These are phyloP conservation scores for Smutsia temminckii DNA, from an alignment of 2,797 vertebrate genomes.

Conservation along the genomic window DNA sequence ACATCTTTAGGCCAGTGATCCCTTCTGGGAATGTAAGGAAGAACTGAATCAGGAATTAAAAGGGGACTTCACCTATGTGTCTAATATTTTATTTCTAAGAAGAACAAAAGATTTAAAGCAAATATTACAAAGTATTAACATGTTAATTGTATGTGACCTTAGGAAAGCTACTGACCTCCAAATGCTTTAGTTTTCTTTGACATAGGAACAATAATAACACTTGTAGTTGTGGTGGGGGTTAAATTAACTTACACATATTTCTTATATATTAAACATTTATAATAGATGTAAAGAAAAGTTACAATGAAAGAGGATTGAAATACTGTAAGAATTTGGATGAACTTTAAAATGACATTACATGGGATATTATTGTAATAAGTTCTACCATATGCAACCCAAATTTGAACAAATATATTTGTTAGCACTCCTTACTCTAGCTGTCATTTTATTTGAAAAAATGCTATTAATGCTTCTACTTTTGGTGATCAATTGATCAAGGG, in stretches of 20 bases:
- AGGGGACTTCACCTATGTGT: background rate
- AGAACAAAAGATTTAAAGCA: background rate
- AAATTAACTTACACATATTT: background rate
- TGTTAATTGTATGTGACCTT: background rate
- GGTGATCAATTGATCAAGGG: background rate
- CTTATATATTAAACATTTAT: constrained; percentile 3
- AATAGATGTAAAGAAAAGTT: constrained; percentile 6
- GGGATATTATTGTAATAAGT: background rate
- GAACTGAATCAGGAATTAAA: background rate
- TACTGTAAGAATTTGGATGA: constrained; percentile 42
- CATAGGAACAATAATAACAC: background rate
- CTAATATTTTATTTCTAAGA: constrained; percentile 13
- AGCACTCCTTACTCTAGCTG: background rate
- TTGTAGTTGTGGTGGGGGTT: background rate
- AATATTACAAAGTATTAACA: background rate
- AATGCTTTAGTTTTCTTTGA: constrained; percentile 8
- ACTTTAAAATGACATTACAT: constrained; percentile 14
- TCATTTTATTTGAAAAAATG: constrained; percentile 48
- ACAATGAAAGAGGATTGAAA: background rate
- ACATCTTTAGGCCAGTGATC: background rate
- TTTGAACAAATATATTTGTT: background rate
- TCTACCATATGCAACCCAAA: background rate
- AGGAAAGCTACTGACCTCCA: background rate
- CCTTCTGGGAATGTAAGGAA: background rate
- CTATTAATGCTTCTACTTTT: background rate